Percentiles rank a stretch among this genome's conserved stretches.
Evolutionary conservation across 2,888 invertebrate species (phyloP).

Genomic region (Trimorus sp.): DNA sequence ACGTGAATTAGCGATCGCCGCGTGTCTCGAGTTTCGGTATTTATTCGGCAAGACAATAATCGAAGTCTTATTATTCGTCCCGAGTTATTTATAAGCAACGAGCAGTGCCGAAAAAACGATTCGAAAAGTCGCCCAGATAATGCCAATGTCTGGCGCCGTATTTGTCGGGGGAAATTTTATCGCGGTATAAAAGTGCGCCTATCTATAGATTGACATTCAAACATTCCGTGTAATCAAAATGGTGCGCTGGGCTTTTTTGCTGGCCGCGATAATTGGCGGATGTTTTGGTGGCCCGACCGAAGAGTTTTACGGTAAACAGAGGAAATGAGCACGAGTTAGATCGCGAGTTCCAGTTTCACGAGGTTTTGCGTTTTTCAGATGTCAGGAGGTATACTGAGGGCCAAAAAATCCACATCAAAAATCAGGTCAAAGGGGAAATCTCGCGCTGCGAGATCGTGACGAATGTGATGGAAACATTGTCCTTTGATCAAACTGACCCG

Average conservation of each 20-base stretch:
- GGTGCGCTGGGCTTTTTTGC: conserved; percentile 1
- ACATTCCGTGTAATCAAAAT: conserved; percentile 31
- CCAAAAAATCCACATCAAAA: too few relatives aligned
- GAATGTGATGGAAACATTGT: too few relatives aligned
- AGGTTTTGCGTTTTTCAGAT: not conserved
- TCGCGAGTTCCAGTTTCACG: not conserved
- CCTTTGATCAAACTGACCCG: too few relatives aligned
- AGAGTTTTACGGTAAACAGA: conserved; percentile 15
- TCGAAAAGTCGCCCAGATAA: conserved; percentile 10
- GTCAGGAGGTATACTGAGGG: too few relatives aligned
- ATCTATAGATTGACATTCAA: conserved; percentile 24
- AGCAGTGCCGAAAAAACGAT: not conserved
- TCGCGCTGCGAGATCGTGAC: too few relatives aligned
- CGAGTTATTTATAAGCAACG: too few relatives aligned
- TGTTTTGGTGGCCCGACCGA: not conserved
- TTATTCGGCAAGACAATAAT: too few relatives aligned
- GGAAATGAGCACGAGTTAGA: not conserved
- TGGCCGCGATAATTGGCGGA: conserved; percentile 2
- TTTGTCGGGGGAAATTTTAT: conserved; percentile 34
- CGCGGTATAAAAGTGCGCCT: conserved; percentile 33
- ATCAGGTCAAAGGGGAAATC: too few relatives aligned
- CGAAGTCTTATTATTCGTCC: too few relatives aligned
- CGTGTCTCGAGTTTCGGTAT: too few relatives aligned
- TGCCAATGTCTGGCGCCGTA: not conserved
- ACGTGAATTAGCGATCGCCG: too few relatives aligned